These are phyloP conservation scores for Hippolais icterina DNA, from an alignment of 2,113 vertebrate species.

Conservation along the genomic window DNA sequence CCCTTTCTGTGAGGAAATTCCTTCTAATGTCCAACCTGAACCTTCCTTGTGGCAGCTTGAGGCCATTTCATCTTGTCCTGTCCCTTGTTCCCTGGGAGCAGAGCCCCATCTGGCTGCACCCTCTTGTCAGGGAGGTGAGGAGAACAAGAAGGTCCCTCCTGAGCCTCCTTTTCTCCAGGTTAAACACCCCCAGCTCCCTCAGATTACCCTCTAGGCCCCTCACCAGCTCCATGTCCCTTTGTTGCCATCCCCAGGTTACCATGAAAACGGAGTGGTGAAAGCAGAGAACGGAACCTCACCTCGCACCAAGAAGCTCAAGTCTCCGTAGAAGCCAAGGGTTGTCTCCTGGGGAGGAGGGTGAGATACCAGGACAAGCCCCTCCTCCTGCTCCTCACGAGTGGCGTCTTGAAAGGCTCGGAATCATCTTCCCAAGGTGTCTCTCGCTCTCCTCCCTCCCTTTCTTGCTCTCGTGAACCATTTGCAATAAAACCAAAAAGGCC, in stretches of 20 bases:
- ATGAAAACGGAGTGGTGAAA: slow-evolving; percentile 93
- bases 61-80: background rate
- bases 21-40: background rate
- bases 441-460: slow-evolving; percentile 39
- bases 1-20: background rate
- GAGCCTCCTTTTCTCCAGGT: background rate
- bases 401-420: background rate
- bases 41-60: background rate
- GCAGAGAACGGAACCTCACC: slow-evolving; percentile 91
- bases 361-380: slow-evolving; percentile 11
- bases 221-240: background rate
- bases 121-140: background rate
- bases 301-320: slow-evolving; percentile 93
- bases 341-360: slow-evolving; percentile 9
- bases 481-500: slow-evolving; percentile 80
- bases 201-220: background rate
- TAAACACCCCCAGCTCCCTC: background rate
- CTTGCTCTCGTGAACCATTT: slow-evolving; percentile 45
- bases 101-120: background rate
- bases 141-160: background rate
- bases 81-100: background rate
- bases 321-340: slow-evolving; percentile 77
- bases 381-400: background rate
- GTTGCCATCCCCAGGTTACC: slow-evolving; percentile 76
- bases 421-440: slow-evolving; percentile 35